Evolutionary conservation across 2,797 vertebrate species (phyloP), one percentile per base, ranked within the genome.

Genomic region (Enteromius fasciolatus): DNA sequence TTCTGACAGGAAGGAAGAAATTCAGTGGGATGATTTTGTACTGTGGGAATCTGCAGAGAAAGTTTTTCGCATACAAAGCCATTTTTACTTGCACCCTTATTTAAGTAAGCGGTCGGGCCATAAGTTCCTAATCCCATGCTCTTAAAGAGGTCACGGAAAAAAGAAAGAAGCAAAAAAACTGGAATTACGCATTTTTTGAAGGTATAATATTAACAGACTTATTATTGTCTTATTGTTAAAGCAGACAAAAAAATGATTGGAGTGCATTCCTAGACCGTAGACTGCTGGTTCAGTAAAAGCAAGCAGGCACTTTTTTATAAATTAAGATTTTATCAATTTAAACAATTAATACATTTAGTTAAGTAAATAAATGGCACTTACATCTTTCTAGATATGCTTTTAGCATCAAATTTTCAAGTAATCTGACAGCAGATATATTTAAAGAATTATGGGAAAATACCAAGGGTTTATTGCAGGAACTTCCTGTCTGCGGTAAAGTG

Each of bases 1-100:
- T 86, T 64, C 80, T 86, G 78, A 87, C 81, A 23, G 77, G 70
- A 89, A 85, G 82, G 78, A 88, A 84, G 86, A 89, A 85, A 89
- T 86, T 79, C 86, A 87, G 82, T 72, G 68, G 57, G 68, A 73
- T 72, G 67, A 63, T 48, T 50, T 54, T 54, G 64, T 80, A 83
- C 92, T 92, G 90, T 93, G 92, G 92, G 91, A 93, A 93, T 91
- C 82, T 82, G 90, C 89, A 87, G 84, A 78, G 76, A 84, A 80
- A 84, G 86, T 90, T 89, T 88, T 92, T 93, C 89, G 90, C 85
- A 86, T 88, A 89, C 84, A 87, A 86, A 78, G 80, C 83, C 90
- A 91, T 93, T 93, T 92, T 88, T 89, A 90, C 89, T 88, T 86
- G 83, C 88, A 79, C 84, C 87, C 87, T 89, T 89, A 87, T 85